Evolutionary conservation across 2,113 vertebrate species (phyloP).

Genomic region (Catharus bicknelli): DNA sequence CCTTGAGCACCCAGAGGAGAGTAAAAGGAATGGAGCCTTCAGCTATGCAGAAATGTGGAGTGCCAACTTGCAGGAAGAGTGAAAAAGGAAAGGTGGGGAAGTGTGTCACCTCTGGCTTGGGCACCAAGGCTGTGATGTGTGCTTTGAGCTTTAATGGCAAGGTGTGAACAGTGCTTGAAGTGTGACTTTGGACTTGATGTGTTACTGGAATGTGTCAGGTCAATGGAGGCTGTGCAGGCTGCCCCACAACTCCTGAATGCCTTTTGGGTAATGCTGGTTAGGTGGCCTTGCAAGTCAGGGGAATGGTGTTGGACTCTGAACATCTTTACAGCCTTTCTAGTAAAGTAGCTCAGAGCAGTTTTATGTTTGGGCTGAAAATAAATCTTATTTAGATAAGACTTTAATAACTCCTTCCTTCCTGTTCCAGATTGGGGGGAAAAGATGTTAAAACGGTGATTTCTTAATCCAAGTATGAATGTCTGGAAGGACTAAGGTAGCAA

Average conservation of each 20-base stretch:
- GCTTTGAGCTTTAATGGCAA: neutral
- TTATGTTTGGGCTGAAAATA: neutral
- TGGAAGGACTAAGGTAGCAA: neutral
- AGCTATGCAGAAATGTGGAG: rapidly evolving
- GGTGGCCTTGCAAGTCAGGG: neutral
- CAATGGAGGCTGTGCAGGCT: neutral
- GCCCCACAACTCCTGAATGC: rapidly evolving
- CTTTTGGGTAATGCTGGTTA: neutral
- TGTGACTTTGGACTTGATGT: neutral
- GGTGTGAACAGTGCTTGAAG: neutral
- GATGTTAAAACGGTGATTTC: neutral
- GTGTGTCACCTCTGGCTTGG: neutral
- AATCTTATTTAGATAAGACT: neutral
- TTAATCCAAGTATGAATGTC: neutral
- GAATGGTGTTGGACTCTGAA: neutral
- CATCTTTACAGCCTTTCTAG: neutral
- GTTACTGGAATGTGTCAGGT: neutral
- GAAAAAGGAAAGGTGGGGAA: neutral
- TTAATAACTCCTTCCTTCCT: neutral
- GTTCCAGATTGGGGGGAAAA: neutral
- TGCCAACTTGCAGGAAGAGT: neutral
- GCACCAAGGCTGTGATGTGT: neutral
- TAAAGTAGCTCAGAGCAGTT: neutral
- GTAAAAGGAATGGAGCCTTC: neutral
- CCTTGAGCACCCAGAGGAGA: neutral